Conservation (phyloP, 2,888 invertebrate genomes). For the Mechanitis messenoides region DNA sequence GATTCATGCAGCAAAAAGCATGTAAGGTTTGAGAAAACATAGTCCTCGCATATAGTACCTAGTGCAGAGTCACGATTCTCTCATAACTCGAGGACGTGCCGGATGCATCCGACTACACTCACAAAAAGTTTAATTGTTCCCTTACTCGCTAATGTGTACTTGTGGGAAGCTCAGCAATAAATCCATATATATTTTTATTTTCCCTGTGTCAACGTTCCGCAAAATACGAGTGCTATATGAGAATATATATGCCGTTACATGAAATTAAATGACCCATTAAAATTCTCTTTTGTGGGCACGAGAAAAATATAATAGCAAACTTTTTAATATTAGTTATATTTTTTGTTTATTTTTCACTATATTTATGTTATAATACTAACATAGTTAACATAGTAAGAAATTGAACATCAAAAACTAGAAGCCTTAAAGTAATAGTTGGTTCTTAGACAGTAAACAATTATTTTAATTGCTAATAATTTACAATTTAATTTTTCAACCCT, state of each 20-base stretch:
- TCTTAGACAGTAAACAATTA: too few species aligned
- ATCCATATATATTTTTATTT: slow-evolving; percentile 35
- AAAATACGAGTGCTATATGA: slow-evolving; percentile 30
- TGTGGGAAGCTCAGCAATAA: slow-evolving; percentile 31
- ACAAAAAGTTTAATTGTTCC: slow-evolving; percentile 64
- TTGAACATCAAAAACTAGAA: too few species aligned
- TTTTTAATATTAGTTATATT: slow-evolving; percentile 22
- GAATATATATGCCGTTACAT: slow-evolving; percentile 33
- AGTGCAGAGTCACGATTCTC: slow-evolving; percentile 52
- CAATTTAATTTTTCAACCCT: not conserved
- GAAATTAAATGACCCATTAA: slow-evolving; percentile 33
- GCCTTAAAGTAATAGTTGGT: too few species aligned
- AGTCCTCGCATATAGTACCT: slow-evolving; percentile 14
- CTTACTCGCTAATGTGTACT: slow-evolving; percentile 38
- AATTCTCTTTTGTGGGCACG: slow-evolving; percentile 27
- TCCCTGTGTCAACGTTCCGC: slow-evolving; percentile 24
- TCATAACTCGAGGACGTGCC: slow-evolving; percentile 62
- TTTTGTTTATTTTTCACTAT: slow-evolving; percentile 8
- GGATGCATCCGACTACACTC: slow-evolving; percentile 40
- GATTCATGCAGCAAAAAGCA: not conserved
- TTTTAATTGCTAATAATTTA: too few species aligned
- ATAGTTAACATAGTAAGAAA: too few species aligned
- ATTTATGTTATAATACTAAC: not conserved
- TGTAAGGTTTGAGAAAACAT: slow-evolving; percentile 18
- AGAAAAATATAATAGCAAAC: slow-evolving; percentile 20